Base-by-base conservation (phyloP, 2,888 invertebrate genomes). In the Celastrina argiolus region DNA sequence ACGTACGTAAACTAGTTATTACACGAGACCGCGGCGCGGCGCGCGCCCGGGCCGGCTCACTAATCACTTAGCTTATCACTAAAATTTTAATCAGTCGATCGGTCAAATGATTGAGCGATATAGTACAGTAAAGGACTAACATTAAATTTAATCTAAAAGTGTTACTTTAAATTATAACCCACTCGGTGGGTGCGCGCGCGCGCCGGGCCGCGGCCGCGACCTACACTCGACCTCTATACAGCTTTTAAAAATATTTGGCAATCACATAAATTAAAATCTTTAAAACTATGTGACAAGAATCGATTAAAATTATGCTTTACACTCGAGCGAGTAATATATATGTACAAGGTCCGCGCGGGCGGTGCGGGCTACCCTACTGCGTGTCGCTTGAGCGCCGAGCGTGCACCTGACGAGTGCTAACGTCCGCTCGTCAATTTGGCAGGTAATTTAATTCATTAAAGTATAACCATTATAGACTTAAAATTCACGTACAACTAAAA, bases 41-140 rank as follows among this genome's bases (percentile, higher is more conserved):
- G 66, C 75, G 72, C 75, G 74, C 78, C 74, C 69, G 69, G 68
- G 68, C 71, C 74, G 71, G 74, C 76, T 72, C 77, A 79, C 83
- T 80, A 68, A 84, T 87, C 84, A 88, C 89, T 90, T 91, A 90
- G 90, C 91, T 90, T 90, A 90, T 77, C 87, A 90, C 89, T 90
- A 91, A 89, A 90, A 89, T 91, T 91, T 90, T 91, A 90, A 89
- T 91, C 91, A 91, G 91, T 91, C 91, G 89, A 91, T 91, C 91
- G 91, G 87, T 90, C 91, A 90, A 90, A 87, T 84, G 87, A 88
- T 90, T 90, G 90, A 91, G 89, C 90, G 90, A 91, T 91, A 88
- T 88, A 89, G 87, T 89, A 89, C 88, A 90, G 89, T 89, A 89
- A 88, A 88, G 84, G 89, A 90, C 91, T 90, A 91, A 91, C 81